phyloP scores from a whole-genome alignment of 2,113 vertebrate genomes.

The Ascaphus truei region DNA sequence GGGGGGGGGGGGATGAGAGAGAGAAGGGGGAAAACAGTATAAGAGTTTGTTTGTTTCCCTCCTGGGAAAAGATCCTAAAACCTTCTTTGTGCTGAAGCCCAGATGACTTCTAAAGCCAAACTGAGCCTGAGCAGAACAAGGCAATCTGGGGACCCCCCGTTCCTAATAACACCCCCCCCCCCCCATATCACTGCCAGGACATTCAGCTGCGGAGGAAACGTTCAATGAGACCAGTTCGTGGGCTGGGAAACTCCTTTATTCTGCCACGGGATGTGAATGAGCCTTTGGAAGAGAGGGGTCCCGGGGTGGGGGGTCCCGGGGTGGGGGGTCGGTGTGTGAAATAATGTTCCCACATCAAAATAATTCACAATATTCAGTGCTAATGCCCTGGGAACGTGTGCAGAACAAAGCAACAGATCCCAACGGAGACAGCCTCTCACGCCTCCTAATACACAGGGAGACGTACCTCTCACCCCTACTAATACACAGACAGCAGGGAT shows the following conservation, averaged over 20 bases:
- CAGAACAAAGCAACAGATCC: not conserved
- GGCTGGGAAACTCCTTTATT: constrained; percentile 7
- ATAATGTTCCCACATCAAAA: constrained; percentile 2
- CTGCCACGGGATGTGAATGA: constrained; percentile 22
- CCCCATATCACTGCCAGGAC: no score
- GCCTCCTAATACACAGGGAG: not conserved
- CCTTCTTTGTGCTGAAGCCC: not conserved
- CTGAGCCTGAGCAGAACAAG: constrained; percentile 2
- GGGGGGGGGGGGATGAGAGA: no score
- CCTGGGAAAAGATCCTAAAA: not conserved
- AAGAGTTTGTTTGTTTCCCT: not conserved
- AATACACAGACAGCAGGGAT: not conserved
- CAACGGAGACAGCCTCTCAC: no score
- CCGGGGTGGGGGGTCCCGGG: no score
- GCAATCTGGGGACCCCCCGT: not conserved
- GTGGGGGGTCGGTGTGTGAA: not conserved
- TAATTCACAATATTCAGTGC: not conserved
- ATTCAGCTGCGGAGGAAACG: not conserved
- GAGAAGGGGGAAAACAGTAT: not conserved
- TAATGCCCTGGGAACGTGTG: not conserved
- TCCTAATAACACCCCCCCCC: no score
- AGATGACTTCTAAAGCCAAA: constrained; percentile 25
- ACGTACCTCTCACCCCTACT: not conserved
- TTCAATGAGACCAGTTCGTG: not conserved
- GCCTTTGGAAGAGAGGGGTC: not conserved